Evolutionary conservation across 2,113 vertebrate genomes (phyloP).

Genomic region (Blennius ocellaris): DNA sequence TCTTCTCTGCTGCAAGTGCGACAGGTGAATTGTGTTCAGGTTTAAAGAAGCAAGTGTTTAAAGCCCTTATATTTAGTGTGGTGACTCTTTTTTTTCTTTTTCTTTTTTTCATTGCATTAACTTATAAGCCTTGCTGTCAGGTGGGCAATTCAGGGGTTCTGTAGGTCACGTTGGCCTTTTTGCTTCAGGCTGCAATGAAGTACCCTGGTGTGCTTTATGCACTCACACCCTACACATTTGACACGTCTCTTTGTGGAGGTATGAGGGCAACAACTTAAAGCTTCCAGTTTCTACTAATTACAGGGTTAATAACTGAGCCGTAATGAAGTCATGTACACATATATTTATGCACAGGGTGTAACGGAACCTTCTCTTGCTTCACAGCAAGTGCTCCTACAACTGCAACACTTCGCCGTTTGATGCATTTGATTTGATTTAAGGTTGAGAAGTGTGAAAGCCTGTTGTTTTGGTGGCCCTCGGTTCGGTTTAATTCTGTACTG

Average conservation of each 20-base stretch:
- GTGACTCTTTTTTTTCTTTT: constrained; percentile 53
- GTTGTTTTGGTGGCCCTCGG: too few species aligned
- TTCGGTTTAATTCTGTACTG: too few species aligned
- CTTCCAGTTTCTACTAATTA: constrained; percentile 18
- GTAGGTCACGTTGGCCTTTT: constrained; percentile 62
- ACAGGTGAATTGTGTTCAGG: constrained; percentile 68
- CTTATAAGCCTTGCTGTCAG: constrained; percentile 52
- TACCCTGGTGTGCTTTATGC: constrained; percentile 26
- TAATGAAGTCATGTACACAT: neutral
- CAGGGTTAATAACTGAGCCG: constrained; percentile 24
- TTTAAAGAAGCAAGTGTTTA: constrained; percentile 66
- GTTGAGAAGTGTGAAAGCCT: too few species aligned
- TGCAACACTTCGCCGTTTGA: neutral
- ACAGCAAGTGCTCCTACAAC: neutral
- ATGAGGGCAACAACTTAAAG: constrained; percentile 33
- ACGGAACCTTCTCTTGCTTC: neutral
- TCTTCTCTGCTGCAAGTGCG: constrained; percentile 58
- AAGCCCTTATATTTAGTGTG: constrained; percentile 57
- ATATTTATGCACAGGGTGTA: constrained; percentile 10
- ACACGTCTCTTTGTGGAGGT: constrained; percentile 28
- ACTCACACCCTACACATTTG: constrained; percentile 2
- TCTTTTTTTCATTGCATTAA: constrained; percentile 58
- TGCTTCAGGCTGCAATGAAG: constrained; percentile 40
- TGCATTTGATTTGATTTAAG: too few species aligned
- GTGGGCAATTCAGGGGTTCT: constrained; percentile 34